Evolutionary conservation across 2,113 vertebrate genomes (phyloP), one percentile per base, ranked within the genome.

Genomic region (Lipotes vexillifer): DNA sequence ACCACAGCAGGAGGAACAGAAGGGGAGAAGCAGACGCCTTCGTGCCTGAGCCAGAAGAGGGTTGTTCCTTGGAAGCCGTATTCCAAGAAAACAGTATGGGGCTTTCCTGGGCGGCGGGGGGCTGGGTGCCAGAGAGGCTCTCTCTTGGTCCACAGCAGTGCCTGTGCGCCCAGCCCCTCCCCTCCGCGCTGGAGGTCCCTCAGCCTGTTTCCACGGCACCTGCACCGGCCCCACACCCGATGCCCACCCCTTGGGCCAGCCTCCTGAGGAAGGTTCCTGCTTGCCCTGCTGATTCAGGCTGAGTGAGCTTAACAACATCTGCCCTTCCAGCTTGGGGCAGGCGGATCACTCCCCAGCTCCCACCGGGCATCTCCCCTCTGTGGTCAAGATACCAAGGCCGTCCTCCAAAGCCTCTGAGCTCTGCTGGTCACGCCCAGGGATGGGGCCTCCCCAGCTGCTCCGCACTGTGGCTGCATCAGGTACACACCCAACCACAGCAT

Each of bases 171-270:
- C n/a, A 78, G 71, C 25, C 25, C 57, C 33, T 20, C 38, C 25
- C n/a, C 59, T 65, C 52, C 74, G 23, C 0, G 0, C 1, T 33
- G 71, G 63, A 36, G 14, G 11, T 1, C 65, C 31, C 20, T 74
- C 7, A 0, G 17, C 68, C 46, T 74, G 46, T 0, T n/a, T 23
- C 65, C 7, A 0, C 1, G 4, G 36, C 12, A 5, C 41, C 20
- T 17, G 5, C 15, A 2, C 21, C 4, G 41, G 46, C 44, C 59
- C 59, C 44, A 38, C 55, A 55, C 59, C 41, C 6, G 75, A 36
- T 17, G 25, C 36, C 80, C 1, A 1, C 13, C 18, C 12, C 23
- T 46, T 5, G 23, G 46, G 74, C 68, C 69, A 75, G 14, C n/a
- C 63, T 90, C 80, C 80, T 36, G 27, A 78, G 27, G 3, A 23